Percentiles rank a stretch among this genome's conserved stretches.
Evolutionary conservation across 2,113 vertebrate genomes (phyloP).

Genomic region (Chrysemys picta): DNA sequence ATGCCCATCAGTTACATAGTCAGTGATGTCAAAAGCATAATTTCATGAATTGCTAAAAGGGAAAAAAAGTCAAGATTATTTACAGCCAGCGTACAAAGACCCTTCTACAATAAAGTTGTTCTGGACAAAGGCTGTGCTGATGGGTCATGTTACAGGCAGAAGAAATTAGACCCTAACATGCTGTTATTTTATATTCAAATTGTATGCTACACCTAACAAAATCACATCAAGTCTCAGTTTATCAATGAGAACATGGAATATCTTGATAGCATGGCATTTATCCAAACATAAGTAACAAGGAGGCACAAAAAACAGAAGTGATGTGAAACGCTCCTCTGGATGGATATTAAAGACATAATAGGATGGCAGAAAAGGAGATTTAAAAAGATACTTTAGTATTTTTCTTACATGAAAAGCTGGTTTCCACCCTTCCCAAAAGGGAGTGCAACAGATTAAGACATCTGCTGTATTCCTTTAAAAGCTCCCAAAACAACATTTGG

Average conservation of each 20-base stretch:
- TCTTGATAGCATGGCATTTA: neutral
- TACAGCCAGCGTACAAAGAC: slow-evolving; percentile 29
- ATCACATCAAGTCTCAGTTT: slow-evolving; percentile 32
- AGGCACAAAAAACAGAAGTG: slow-evolving; percentile 8
- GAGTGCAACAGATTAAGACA: neutral
- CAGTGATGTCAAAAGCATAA: neutral
- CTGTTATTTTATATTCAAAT: slow-evolving; percentile 58
- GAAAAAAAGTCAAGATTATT: neutral
- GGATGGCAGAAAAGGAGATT: neutral
- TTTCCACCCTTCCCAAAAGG: neutral
- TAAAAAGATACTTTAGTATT: neutral
- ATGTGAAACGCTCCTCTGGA: neutral
- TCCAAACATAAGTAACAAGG: slow-evolving; percentile 37
- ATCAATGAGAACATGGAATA: slow-evolving; percentile 15
- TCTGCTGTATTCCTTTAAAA: slow-evolving; percentile 1
- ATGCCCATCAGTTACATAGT: neutral
- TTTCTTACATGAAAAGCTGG: neutral
- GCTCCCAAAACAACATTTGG: neutral
- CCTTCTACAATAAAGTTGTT: neutral
- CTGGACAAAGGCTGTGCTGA: slow-evolving; percentile 3
- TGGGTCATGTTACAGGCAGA: slow-evolving; percentile 30
- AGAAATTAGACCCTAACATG: slow-evolving; percentile 40
- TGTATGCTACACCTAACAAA: slow-evolving; percentile 38
- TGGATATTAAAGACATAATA: slow-evolving; percentile 15
- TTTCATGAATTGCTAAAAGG: neutral